These are phyloP conservation scores for Gisinianus flammeolus DNA, from an alignment of 2,888 invertebrate species.

Conservation along the genomic window DNA sequence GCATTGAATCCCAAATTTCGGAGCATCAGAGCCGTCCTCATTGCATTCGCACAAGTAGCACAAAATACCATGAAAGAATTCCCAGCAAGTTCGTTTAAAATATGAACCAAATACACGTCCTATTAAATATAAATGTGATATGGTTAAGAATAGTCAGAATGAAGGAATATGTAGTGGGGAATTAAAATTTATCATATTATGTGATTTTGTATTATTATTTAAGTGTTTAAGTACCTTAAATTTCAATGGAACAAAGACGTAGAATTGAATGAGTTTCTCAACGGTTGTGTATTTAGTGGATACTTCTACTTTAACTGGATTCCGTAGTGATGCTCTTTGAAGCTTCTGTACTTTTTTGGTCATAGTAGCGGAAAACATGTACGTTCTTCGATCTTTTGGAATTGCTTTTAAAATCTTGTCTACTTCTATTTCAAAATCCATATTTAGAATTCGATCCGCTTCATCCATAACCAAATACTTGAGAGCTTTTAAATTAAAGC, in stretches of 20 bases:
- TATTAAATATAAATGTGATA: slow-evolving; percentile 62
- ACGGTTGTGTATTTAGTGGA: slow-evolving; percentile 98
- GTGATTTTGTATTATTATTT: too few relatives aligned
- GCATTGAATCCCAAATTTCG: slow-evolving; percentile 90
- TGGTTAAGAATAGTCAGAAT: too few relatives aligned
- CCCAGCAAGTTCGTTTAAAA: slow-evolving; percentile 92
- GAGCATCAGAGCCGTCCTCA: slow-evolving; percentile 85
- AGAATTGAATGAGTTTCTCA: slow-evolving; percentile 92
- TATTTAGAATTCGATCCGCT: slow-evolving; percentile 97
- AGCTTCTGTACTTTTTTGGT: slow-evolving; percentile 96
- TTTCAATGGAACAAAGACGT: slow-evolving; percentile 93
- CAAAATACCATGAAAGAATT: slow-evolving; percentile 98
- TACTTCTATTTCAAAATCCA: slow-evolving; percentile 98
- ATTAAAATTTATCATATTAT: too few relatives aligned
- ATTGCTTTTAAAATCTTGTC: slow-evolving; percentile 93
- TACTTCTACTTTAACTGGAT: slow-evolving; percentile 94
- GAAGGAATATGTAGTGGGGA: too few relatives aligned
- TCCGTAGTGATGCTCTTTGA: slow-evolving; percentile 89
- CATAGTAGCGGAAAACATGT: slow-evolving; percentile 98
- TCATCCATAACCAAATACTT: slow-evolving; percentile 98
- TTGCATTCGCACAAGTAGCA: slow-evolving; percentile 90
- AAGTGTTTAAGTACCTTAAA: slow-evolving; percentile 85
- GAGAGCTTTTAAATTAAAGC: slow-evolving; percentile 86
- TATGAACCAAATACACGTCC: slow-evolving; percentile 95
- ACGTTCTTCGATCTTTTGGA: slow-evolving; percentile 88